Conservation (phyloP, 53 echinoderm and acorn worm species). For the Henricia sp. region DNA sequence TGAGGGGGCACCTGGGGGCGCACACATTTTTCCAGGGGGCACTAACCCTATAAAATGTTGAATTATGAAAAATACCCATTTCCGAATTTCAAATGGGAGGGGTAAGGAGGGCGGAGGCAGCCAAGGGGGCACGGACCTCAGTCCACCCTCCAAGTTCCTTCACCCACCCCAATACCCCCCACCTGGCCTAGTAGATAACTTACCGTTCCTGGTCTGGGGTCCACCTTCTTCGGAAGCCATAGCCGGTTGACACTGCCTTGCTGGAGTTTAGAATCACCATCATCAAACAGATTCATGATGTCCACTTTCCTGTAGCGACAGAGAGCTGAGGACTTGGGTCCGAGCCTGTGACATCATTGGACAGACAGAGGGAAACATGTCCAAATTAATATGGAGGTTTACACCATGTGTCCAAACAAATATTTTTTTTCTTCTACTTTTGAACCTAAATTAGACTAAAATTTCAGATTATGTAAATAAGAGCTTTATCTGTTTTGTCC, state of each 20-base stretch:
- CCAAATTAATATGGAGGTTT: too few species aligned
- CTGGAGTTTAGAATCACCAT: neutral
- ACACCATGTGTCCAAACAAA: neutral
- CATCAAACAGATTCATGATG: conserved; percentile 6
- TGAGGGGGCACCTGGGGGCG: too few species aligned
- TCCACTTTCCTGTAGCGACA: conserved; percentile 6
- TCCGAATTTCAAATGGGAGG: too few species aligned
- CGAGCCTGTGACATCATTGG: neutral
- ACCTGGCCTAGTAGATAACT: neutral
- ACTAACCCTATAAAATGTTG: too few species aligned
- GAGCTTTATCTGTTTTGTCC: too few species aligned
- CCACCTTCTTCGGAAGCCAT: neutral
- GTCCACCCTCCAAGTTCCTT: neutral
- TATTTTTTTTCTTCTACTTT: neutral
- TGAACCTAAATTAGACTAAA: neutral
- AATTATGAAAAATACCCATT: too few species aligned
- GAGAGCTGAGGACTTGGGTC: conserved; percentile 2
- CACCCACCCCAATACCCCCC: neutral
- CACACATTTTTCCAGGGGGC: too few species aligned
- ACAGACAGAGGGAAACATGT: neutral
- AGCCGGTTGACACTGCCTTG: neutral
- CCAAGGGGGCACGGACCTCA: too few species aligned
- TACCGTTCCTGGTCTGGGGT: conserved; percentile 6
- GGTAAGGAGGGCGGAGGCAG: too few species aligned
- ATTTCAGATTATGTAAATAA: too few species aligned